Evolutionary conservation across 1,140 invertebrate species (phyloP), one percentile per base, ranked within the genome.

Genomic region (Pseudoatta argentina): DNA sequence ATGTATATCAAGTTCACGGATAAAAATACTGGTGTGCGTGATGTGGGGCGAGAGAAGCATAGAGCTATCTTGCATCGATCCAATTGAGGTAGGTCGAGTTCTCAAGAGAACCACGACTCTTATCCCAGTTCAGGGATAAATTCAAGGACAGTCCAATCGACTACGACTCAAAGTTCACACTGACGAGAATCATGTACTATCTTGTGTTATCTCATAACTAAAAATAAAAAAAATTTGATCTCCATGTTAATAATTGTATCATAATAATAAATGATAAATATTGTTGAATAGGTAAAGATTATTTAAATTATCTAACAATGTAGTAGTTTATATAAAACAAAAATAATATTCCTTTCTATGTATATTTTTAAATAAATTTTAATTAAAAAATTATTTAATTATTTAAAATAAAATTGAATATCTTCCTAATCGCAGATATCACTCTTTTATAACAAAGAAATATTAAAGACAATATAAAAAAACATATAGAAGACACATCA

Each of bases 91-190:
- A 95, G 94, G 94, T 95, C 93, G 88, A 59, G 92, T 59, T 91
- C 90, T 91, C 88, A 78, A 89, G 93, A 88, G 93, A 94, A 89
- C 86, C 78, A 77, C 88, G 81, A 79, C 92, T 93, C 93, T 94
- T 95, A 94, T 94, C 92, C 94, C 93, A 93, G 92, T 94, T 93
- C 89, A 89, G 92, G 92, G 93, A 94, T 93, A 90, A 91, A 94
- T 94, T 95, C 94, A 95, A 95, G 94, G 93, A 92, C 93, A 85
- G 86, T 91, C 87, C 86, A 86, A 57, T 89, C 89, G 85, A 88
- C 88, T 85, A 83, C 90, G 48, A n/a, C 6, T 27, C 61, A 44
- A n/a, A 55, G 67, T 53, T 27, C 83, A n/a, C 64, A 14, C 77
- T 30, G 79, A 27, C 21, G 21, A 14, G 18, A 81, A 18, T 18